phyloP scores from a whole-genome alignment of 2,113 vertebrate genomes.

The mouse (Mus musculus) region GRCm39 chr10:101518501-101519000 shows the following conservation, averaged over 20 bases:
- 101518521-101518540: conserved; percentile 48
- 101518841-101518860: not conserved
- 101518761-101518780: not conserved
- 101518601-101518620: not conserved
- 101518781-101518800: not conserved
- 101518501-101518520: conserved; percentile 59
- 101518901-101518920: conserved; percentile 64
- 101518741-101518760: not conserved
- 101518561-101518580: conserved; percentile 10
- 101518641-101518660: not conserved
- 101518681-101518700: not conserved
- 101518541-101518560: conserved; percentile 21
- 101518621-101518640: conserved; percentile 39
- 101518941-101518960: conserved; percentile 11
- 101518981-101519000: conserved; percentile 60
- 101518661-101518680: not conserved
- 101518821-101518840: not conserved
- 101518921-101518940: conserved; percentile 29
- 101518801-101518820: not conserved
- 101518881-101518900: not conserved
- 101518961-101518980: conserved; percentile 67
- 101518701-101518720: not conserved
- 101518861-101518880: conserved; percentile 11
- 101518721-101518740: not conserved
- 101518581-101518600: not conserved